Evolutionary conservation across 2,797 vertebrate species (phyloP), one percentile per base, ranked within the genome.

Genomic region (Myripristis murdjan): DNA sequence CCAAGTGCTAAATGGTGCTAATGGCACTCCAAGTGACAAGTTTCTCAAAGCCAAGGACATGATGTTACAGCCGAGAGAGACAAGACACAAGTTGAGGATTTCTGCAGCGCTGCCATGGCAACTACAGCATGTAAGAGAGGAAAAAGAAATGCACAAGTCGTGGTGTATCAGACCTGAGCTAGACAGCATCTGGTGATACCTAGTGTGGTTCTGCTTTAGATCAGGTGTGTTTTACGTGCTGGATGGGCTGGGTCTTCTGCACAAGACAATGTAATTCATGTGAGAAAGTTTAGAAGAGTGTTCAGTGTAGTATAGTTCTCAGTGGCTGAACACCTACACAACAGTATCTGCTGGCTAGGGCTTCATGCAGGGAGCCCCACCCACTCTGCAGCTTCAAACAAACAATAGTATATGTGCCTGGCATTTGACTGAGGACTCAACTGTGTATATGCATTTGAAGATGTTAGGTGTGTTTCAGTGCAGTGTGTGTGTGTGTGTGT

Each of bases 11-110:
- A 61, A 71, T 54, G 59, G 31, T 18, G 31, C 46, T 65, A 20
- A 61, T 52, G 68, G 14, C 52, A 49, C 28, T 53, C 11, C 9
- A n/a, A 56, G 23, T 47, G 59, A 59, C 76, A 71, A 33, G n/a
- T 63, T 53, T 62, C 39, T 64, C 68, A 54, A 64, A 52, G 56
- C 39, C 22, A 35, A 31, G 55, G 10, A 51, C 31, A 56, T 20
- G 33, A 31, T 31, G 28, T 31, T 31, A 3, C 24, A 20, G 43
- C 12, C 39, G 1, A 37, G 46, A 46, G 14, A 49, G 26, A 33
- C 46, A 14, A 20, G 2, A 5, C 28, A 51, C 12, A 52, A 59
- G 24, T 60, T 22, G 41, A 43, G 3, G 44, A 22, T 48, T 54
- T 33, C 11, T 56, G 5, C 24, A 20, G 26, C 8, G 23, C 15